Conservation (phyloP, 2,888 invertebrate species). For the Mactromeris polynyma region DNA sequence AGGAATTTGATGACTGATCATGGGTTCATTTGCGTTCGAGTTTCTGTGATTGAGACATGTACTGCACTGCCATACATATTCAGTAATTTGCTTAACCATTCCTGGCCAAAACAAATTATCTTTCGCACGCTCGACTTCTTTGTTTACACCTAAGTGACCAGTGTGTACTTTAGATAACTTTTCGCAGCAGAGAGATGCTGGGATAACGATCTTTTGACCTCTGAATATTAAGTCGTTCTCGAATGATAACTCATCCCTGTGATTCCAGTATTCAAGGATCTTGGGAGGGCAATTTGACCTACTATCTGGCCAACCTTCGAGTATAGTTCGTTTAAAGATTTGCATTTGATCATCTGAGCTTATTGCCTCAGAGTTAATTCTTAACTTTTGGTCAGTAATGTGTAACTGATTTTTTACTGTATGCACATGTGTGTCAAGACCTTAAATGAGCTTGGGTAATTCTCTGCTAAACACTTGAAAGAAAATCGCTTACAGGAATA, state of each 20-base stretch:
- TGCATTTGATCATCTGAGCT: slow-evolving; percentile 23
- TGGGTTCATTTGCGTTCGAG: no score
- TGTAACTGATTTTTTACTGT: slow-evolving; percentile 1
- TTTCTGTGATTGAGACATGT: no score
- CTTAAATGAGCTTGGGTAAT: slow-evolving; percentile 22
- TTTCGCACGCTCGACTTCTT: slow-evolving; percentile 49
- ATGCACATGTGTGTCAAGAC: slow-evolving; percentile 51
- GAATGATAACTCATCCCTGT: no score
- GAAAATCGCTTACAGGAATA: slow-evolving; percentile 41
- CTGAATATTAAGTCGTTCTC: no score
- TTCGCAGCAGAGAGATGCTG: slow-evolving; percentile 43
- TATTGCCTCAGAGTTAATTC: slow-evolving; percentile 16
- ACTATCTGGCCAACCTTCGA: no score
- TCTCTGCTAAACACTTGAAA: slow-evolving; percentile 47
- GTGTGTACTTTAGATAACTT: slow-evolving; percentile 61
- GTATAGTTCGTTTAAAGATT: no score
- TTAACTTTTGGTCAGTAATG: no score
- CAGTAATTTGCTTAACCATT: no score
- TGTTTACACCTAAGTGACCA: slow-evolving; percentile 69
- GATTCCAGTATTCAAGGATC: no score
- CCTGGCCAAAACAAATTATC: slow-evolving; percentile 65
- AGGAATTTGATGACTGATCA: no score
- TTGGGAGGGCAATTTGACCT: no score
- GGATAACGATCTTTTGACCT: no score
- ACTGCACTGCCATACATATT: slow-evolving; percentile 36